Evolutionary conservation across 2,888 invertebrate species (phyloP).

Genomic region (Stictocephala bisonia): DNA sequence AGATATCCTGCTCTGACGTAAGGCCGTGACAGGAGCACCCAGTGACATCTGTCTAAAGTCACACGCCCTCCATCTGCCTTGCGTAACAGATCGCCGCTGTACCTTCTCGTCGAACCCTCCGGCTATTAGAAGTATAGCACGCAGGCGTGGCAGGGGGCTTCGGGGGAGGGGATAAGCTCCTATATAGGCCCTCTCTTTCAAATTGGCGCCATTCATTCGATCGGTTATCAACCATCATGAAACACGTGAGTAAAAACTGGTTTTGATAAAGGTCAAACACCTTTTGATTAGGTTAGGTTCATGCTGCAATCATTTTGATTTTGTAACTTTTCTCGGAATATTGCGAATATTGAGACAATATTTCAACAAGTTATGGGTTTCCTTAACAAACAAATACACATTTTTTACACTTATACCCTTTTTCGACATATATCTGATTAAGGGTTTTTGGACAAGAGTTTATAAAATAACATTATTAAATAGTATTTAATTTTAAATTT

Average conservation of each 20-base stretch:
- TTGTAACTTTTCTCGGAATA: too few species aligned
- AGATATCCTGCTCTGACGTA: too few species aligned
- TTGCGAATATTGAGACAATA: too few species aligned
- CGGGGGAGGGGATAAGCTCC: background rate
- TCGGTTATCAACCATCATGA: background rate
- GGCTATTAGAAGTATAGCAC: conserved; percentile 19
- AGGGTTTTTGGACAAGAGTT: background rate
- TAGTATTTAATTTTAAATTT: background rate
- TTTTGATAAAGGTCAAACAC: conserved; percentile 7
- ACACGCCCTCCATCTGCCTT: too few species aligned
- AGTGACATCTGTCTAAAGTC: too few species aligned
- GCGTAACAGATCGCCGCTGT: too few species aligned
- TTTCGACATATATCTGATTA: background rate
- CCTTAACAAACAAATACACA: too few species aligned
- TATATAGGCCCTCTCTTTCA: conserved; percentile 32
- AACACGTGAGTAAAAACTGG: conserved; percentile 26
- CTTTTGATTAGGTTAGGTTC: too few species aligned
- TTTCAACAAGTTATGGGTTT: too few species aligned
- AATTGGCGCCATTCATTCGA: conserved; percentile 33
- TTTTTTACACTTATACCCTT: too few species aligned
- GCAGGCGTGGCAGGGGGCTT: background rate
- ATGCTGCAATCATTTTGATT: too few species aligned
- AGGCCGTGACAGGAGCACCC: too few species aligned
- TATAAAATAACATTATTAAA: background rate
- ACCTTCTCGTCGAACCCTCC: background rate